These are phyloP conservation scores for Reinhardtius hippoglossoides DNA, from an alignment of 2,113 vertebrate genomes.

Conservation along the genomic window DNA sequence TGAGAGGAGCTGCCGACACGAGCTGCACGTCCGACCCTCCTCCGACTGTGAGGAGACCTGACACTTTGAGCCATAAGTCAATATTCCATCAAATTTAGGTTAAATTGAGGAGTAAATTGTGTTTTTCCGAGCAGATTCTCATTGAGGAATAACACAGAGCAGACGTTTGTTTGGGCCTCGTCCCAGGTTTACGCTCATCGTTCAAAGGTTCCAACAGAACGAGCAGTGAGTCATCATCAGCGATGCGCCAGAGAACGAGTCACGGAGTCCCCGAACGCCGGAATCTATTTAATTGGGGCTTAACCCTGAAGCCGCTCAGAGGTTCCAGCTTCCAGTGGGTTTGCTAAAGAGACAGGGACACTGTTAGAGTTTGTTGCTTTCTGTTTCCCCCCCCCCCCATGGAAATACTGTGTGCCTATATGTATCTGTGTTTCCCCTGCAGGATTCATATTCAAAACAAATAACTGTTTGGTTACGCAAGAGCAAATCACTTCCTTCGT, in stretches of 20 bases:
- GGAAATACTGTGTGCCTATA: conserved; percentile 12
- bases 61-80: conserved; percentile 1
- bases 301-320: conserved; percentile 22
- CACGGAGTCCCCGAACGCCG: background rate
- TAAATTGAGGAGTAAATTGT: conserved; percentile 8
- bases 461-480: conserved; percentile 9
- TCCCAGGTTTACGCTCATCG: conserved; percentile 1
- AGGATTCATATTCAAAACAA: conserved; percentile 17
- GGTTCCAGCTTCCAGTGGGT: conserved; percentile 27
- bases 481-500: background rate
- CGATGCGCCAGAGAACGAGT: conserved; percentile 16
- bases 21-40: background rate
- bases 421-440: conserved; percentile 3
- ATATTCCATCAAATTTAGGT: background rate
- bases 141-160: background rate
- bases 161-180: conserved; percentile 5
- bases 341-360: conserved; percentile 3
- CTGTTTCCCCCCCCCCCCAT: background rate
- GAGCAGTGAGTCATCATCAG: conserved; percentile 28
- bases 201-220: conserved; percentile 15
- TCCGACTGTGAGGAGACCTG: background rate
- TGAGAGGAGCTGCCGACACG: background rate
- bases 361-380: background rate
- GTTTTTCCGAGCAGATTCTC: background rate
- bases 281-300: conserved; percentile 29